A percentile compares a stretch with the other conserved stretches of the same genome.
Conservation (phyloP, 2,113 vertebrate species). For the Entomyzon cyanotis region DNA sequence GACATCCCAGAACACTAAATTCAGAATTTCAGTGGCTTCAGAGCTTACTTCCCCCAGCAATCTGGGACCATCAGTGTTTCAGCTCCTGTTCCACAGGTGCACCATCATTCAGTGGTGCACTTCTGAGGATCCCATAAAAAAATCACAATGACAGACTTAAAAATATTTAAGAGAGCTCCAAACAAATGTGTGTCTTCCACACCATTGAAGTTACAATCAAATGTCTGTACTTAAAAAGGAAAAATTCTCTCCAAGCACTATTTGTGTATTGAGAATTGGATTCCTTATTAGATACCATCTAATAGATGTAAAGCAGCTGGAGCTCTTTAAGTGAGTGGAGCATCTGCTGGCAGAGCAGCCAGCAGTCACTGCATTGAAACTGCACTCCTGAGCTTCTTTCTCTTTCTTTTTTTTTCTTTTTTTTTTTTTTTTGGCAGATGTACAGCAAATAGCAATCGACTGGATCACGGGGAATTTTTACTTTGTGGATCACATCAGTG, state of each 20-base stretch:
- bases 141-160: not conserved
- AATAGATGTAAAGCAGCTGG: not conserved
- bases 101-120: not conserved
- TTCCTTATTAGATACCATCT: not conserved
- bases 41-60: not conserved
- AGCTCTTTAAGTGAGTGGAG: not conserved
- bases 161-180: not conserved
- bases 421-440: constrained; percentile 75
- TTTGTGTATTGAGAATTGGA: not conserved
- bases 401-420: not conserved
- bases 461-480: constrained; percentile 96
- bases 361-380: not conserved
- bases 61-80: not conserved
- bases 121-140: not conserved
- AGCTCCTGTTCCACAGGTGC: not conserved
- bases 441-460: constrained; percentile 91
- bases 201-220: not conserved
- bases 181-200: not conserved
- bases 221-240: not conserved
- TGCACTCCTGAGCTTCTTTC: not conserved
- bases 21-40: not conserved
- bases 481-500: constrained; percentile 87
- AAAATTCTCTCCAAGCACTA: not conserved
- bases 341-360: not conserved
- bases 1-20: not conserved